phyloP scores from a whole-genome alignment of 2,888 invertebrate species.

The Criorhina ranunculi region DNA sequence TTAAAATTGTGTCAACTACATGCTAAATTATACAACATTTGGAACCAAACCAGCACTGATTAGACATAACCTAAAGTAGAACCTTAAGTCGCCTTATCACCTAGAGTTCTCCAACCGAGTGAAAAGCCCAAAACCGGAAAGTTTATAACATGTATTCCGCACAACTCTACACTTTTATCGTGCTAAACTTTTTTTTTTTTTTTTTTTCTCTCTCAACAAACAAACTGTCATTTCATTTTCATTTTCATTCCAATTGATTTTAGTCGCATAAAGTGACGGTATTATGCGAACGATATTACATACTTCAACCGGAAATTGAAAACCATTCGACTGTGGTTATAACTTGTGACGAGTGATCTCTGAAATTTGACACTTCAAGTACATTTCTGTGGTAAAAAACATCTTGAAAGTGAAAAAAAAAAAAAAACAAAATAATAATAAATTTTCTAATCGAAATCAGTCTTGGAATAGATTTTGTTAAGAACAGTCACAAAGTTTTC shows the following conservation, averaged over 20 bases:
- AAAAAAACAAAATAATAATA: too few relatives aligned
- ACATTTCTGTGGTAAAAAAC: slow-evolving; percentile 43
- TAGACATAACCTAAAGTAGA: not conserved
- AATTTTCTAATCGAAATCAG: slow-evolving; percentile 45
- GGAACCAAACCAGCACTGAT: too few relatives aligned
- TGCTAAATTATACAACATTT: too few relatives aligned
- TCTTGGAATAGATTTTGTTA: slow-evolving; percentile 47
- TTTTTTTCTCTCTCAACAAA: too few relatives aligned
- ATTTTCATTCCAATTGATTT: slow-evolving; percentile 44
- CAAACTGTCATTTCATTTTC: slow-evolving; percentile 60
- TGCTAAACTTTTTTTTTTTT: slow-evolving; percentile 4
- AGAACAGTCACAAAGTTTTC: slow-evolving; percentile 27
- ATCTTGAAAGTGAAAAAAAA: slow-evolving; percentile 54
- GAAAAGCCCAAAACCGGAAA: slow-evolving; percentile 3
- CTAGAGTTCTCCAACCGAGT: not conserved
- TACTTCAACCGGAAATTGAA: slow-evolving; percentile 40
- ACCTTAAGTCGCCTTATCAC: slow-evolving; percentile 8
- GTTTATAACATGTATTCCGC: not conserved
- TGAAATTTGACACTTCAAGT: slow-evolving; percentile 69
- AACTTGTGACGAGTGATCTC: slow-evolving; percentile 42
- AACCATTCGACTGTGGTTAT: slow-evolving; percentile 60
- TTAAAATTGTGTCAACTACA: too few relatives aligned
- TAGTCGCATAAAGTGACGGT: slow-evolving; percentile 13
- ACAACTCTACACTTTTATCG: not conserved
- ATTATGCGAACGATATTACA: slow-evolving; percentile 27